Conservation (phyloP, 2,888 invertebrate species). For the Harpalus rufipes region DNA sequence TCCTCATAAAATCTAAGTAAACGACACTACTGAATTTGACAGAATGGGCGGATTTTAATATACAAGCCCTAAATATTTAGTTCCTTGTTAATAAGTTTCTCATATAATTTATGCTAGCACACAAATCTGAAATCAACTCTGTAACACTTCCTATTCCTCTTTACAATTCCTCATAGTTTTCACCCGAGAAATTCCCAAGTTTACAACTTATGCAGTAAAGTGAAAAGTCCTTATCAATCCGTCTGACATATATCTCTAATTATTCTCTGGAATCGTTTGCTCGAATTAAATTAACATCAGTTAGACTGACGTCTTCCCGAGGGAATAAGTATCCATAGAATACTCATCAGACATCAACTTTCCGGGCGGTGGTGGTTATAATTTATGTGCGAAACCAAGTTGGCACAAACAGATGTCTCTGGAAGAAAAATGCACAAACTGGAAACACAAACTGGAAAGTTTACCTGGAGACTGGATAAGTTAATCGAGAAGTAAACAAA, state of each 20-base stretch:
- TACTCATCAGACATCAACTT: constrained; percentile 4
- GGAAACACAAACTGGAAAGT: neutral
- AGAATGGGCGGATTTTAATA: no score
- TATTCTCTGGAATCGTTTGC: neutral
- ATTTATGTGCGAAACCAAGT: constrained; percentile 31
- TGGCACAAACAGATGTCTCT: neutral
- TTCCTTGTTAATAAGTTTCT: no score
- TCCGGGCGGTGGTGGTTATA: constrained; percentile 42
- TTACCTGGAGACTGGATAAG: neutral
- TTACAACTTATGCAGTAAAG: neutral
- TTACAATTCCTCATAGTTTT: neutral
- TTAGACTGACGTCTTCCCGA: neutral
- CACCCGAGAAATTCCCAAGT: neutral
- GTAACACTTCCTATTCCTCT: no score
- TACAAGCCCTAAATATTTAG: no score
- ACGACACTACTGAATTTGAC: no score
- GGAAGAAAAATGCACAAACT: neutral
- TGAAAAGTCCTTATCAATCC: neutral
- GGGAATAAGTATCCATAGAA: no score
- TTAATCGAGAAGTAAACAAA: neutral
- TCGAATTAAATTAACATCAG: neutral
- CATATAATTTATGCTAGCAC: no score
- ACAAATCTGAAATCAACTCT: no score
- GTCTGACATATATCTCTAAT: neutral
- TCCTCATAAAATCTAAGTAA: no score